Evolutionary conservation across 2,888 invertebrate genomes (phyloP), one percentile per base, ranked within the genome.

Genomic region (Nowickia ferox): DNA sequence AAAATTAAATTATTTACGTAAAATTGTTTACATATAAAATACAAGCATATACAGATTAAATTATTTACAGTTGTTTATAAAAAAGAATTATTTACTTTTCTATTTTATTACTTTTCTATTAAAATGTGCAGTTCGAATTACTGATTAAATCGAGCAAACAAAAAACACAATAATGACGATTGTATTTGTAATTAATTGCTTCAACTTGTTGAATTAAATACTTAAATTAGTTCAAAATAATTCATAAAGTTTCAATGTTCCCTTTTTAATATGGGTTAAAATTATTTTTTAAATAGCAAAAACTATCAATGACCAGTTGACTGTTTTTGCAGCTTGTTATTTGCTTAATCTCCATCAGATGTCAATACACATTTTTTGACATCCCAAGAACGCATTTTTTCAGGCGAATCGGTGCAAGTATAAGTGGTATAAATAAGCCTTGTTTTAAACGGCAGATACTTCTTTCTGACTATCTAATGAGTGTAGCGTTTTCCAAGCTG

Each of bases 101-200:
- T 38, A 17, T 69, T 78, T 30, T n/a, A 11, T 10, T 19, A 44
- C 5, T 38, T 22, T 69, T 13, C 22, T 63, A 11, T 44, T 17
- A 53, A 55, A 63, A 61, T 38, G 10, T 63, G 42, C 10, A 59
- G 38, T 40, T 22, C 17, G 42, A 78, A 69, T 59, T 19, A 38
- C 71, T 79, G 78, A 79, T 79, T 79, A 79, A 71, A 79, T 71
- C 61, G 55, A 71, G 71, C 53, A 79, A 79, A 59, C 51, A 69
- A 59, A 77, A 30, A 78, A 46, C 17, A 46, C 17, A 38, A 53
- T 48, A 22, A 48, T 68, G 46, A 66, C 17, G 30, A 71, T 30
- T 79, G n/a, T 17, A 46, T 71, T 59, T 51, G 61, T 17, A 38
- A 13, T 77, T 6, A 77, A 19, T 51, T 57, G 15, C 10, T 59